Conservation (phyloP, 2,888 invertebrate species). For the Salticus scenicus region DNA sequence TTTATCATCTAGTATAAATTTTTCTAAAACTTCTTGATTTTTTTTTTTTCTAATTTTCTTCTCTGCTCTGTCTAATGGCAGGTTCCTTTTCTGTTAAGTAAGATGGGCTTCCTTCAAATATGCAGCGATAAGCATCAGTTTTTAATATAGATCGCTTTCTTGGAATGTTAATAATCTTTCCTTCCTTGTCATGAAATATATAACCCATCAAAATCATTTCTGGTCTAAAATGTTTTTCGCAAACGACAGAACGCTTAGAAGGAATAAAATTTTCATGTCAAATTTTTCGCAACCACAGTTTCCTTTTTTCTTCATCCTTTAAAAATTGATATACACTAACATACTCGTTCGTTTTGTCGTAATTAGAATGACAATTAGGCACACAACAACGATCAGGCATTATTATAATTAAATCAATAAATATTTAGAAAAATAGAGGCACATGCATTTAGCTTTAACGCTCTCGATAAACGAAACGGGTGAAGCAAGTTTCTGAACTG, state of each 20-base stretch:
- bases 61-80: background rate
- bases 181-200: slow-evolving; percentile 4
- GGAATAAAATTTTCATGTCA: background rate
- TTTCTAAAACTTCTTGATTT: too few species aligned
- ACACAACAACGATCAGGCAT: background rate
- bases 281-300: slow-evolving; percentile 3
- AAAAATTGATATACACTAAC: background rate
- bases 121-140: background rate
- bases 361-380: background rate
- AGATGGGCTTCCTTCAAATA: slow-evolving; percentile 5
- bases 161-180: background rate
- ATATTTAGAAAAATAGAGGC: too few species aligned
- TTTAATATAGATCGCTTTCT: background rate
- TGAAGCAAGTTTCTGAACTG: too few species aligned
- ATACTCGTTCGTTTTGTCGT: background rate
- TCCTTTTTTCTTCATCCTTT: background rate
- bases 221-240: background rate
- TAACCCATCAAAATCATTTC: background rate
- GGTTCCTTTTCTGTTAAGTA: slow-evolving; percentile 1
- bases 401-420: too few species aligned
- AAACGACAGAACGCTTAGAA: background rate
- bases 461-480: too few species aligned
- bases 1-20: background rate
- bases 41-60: background rate
- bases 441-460: too few species aligned